Percentiles rank a stretch among this genome's conserved stretches.
Conservation (phyloP, 1,140 invertebrate species). For the Copidosoma floridanum region DNA sequence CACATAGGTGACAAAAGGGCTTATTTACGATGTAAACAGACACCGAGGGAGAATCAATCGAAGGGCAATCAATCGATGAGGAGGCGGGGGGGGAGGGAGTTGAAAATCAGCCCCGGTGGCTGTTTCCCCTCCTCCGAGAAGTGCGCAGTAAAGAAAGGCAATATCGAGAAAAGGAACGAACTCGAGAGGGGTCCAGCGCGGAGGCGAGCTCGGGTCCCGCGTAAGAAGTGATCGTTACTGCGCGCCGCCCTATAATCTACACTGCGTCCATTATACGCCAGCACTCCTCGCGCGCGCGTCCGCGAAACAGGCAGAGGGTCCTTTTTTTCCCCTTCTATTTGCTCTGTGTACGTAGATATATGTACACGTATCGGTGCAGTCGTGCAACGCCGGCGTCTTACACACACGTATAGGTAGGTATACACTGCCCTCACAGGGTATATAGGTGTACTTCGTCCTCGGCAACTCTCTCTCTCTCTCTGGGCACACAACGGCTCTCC, state of each 20-base stretch:
- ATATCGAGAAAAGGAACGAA: not conserved
- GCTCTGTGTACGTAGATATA: not conserved
- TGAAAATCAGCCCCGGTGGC: no score
- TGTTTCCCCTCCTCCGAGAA: slow-evolving; percentile 6
- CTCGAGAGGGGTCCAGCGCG: not conserved
- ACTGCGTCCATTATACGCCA: slow-evolving; percentile 57
- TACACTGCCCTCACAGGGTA: no score
- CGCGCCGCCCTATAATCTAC: slow-evolving; percentile 59
- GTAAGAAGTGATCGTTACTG: slow-evolving; percentile 58
- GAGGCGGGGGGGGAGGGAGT: not conserved
- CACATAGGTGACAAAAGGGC: no score
- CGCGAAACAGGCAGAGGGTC: no score
- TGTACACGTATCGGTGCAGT: not conserved
- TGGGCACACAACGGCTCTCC: not conserved
- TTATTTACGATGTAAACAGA: no score
- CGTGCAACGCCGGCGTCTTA: no score
- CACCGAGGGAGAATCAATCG: no score
- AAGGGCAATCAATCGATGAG: not conserved
- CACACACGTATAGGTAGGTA: no score
- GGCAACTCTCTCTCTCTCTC: not conserved
- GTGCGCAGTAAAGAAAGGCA: not conserved
- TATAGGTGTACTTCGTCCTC: no score
- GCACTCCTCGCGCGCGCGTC: no score
- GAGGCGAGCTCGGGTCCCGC: slow-evolving; percentile 30
- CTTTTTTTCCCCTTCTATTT: slow-evolving; percentile 29